These are phyloP conservation scores for Crotalus viridis DNA, from an alignment of 2,113 vertebrate genomes.

Conservation along the genomic window DNA sequence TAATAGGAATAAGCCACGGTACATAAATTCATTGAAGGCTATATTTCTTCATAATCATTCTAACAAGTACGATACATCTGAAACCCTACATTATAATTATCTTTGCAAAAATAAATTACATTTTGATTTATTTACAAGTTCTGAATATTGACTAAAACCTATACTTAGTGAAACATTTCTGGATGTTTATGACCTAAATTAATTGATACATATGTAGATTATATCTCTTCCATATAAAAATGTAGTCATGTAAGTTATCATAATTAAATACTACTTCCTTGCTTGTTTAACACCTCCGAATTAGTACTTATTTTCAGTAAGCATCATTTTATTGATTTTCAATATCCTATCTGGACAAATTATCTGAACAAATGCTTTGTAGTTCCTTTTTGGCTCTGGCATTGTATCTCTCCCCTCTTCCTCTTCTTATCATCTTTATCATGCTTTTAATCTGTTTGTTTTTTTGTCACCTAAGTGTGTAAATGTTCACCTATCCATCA, in stretches of 20 bases:
- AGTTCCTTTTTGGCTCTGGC: not conserved
- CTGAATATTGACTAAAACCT: not conserved
- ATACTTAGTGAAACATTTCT: not conserved
- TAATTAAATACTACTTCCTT: not conserved
- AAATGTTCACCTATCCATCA: not conserved
- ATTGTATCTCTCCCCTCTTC: not conserved
- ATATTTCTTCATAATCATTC: not conserved
- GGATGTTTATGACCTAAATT: not conserved
- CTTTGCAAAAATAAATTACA: not conserved
- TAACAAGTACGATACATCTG: not conserved
- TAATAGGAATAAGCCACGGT: too few relatives aligned
- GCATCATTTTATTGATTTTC: not conserved
- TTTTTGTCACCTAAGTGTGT: not conserved
- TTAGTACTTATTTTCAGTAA: not conserved
- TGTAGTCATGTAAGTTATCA: not conserved
- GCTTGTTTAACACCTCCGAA: not conserved
- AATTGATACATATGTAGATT: not conserved
- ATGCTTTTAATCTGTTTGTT: conserved; percentile 10
- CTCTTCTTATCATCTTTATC: not conserved
- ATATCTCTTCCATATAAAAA: not conserved
- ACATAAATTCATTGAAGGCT: too few relatives aligned
- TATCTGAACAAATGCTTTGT: not conserved
- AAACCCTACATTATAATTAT: not conserved
- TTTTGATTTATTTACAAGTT: not conserved
- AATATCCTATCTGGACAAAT: not conserved